Conservation (phyloP, 2,797 vertebrate genomes). For the Darevskia nairensis region DNA sequence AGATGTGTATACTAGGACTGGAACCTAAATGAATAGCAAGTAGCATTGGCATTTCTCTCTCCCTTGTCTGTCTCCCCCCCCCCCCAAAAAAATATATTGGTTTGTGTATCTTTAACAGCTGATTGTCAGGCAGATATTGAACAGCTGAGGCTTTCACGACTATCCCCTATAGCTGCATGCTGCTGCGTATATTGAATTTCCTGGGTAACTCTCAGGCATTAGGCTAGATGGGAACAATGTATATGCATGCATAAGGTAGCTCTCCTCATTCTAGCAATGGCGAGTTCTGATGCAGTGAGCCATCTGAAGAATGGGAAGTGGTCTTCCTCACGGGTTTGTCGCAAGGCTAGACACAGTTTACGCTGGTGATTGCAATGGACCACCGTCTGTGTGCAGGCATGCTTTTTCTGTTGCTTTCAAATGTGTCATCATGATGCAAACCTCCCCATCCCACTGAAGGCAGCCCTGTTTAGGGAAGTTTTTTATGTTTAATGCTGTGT, state of each 20-base stretch:
- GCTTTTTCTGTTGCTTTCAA: background rate
- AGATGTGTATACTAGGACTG: background rate
- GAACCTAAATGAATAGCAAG: background rate
- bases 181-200: background rate
- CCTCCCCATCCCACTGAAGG: background rate
- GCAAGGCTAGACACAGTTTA: background rate
- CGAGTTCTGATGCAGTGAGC: background rate
- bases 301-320: background rate
- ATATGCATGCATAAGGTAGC: too few relatives aligned
- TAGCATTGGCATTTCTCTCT: background rate
- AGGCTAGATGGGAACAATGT: background rate
- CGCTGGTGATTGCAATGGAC: background rate
- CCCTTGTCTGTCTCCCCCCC: too few relatives aligned
- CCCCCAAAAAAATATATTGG: too few relatives aligned
- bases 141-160: background rate
- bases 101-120: background rate
- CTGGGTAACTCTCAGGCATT: background rate
- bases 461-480: too few relatives aligned
- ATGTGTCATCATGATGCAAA: background rate
- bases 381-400: too few relatives aligned
- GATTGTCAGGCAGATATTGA: background rate
- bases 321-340: background rate
- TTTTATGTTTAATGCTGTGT: too few relatives aligned
- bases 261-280: background rate
- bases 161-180: background rate